A percentile compares a stretch with the other conserved stretches of the same genome.
phyloP scores from a whole-genome alignment of 2,797 vertebrate genomes.

The Hemibagrus guttatus region DNA sequence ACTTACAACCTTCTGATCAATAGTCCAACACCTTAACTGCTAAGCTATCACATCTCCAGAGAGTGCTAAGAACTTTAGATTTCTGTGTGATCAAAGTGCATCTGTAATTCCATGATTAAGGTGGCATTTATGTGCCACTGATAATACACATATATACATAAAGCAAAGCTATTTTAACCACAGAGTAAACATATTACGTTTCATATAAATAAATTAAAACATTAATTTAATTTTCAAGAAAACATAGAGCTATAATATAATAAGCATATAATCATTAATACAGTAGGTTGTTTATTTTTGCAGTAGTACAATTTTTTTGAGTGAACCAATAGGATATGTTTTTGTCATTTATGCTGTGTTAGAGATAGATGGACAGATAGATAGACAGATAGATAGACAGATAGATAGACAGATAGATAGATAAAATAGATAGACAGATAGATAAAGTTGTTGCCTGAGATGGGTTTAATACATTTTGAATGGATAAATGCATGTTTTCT shows the following conservation, averaged over 20 bases:
- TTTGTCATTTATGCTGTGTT: too few relatives aligned
- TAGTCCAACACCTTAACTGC: too few relatives aligned
- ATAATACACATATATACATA: background rate
- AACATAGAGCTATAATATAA: too few relatives aligned
- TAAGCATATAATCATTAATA: background rate
- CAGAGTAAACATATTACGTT: background rate
- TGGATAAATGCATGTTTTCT: background rate
- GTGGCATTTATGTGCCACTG: background rate
- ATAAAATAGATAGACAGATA: too few relatives aligned
- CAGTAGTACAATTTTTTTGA: too few relatives aligned
- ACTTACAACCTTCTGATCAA: too few relatives aligned
- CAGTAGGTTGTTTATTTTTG: background rate
- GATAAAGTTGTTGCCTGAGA: background rate
- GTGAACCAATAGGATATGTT: too few relatives aligned
- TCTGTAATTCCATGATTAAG: background rate
- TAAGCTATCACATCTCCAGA: too few relatives aligned
- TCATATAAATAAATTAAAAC: background rate
- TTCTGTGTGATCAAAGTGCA: background rate
- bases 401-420: too few relatives aligned
- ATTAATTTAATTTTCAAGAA: background rate
- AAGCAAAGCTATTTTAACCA: background rate
- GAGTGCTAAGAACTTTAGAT: background rate
- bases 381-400: too few relatives aligned
- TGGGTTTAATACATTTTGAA: background rate
- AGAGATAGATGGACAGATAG: too few relatives aligned